phyloP scores from a whole-genome alignment of 2,888 invertebrate genomes.

The Neocrepidodera transversa region DNA sequence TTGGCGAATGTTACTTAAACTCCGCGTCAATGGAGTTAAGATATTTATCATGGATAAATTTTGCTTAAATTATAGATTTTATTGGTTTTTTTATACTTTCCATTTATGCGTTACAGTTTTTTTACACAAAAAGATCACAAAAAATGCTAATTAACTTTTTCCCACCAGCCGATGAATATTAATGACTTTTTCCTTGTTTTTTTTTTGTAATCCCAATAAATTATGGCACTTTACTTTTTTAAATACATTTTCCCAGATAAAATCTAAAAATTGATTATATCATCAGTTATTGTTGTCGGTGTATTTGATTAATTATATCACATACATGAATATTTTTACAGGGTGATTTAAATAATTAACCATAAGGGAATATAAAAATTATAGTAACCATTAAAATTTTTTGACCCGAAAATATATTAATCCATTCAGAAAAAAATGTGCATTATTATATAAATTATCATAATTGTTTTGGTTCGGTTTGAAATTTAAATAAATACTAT shows the following conservation, averaged over 20 bases:
- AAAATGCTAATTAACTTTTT: slow-evolving; percentile 17
- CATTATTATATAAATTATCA: too few species aligned
- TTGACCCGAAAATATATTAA: too few species aligned
- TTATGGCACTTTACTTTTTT: slow-evolving; percentile 20
- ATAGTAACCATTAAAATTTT: too few species aligned
- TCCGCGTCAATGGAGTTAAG: not conserved
- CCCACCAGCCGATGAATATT: slow-evolving; percentile 13
- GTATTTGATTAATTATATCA: slow-evolving; percentile 32
- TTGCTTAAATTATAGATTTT: too few species aligned
- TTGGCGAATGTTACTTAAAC: slow-evolving; percentile 9
- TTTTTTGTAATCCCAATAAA: slow-evolving; percentile 10
- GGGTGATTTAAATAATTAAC: not conserved
- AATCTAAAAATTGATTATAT: slow-evolving; percentile 30
- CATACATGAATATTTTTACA: slow-evolving; percentile 14
- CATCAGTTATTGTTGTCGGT: slow-evolving; percentile 30
- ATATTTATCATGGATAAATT: slow-evolving; percentile 4
- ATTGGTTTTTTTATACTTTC: too few species aligned
- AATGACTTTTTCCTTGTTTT: slow-evolving; percentile 16
- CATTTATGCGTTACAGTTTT: slow-evolving; percentile 13
- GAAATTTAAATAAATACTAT: too few species aligned
- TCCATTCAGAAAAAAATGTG: too few species aligned
- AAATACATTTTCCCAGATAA: slow-evolving; percentile 24
- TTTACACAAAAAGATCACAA: slow-evolving; percentile 4
- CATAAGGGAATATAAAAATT: too few species aligned
- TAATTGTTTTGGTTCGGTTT: too few species aligned